These are phyloP conservation scores for Microcebus jonahi DNA, from an alignment of 2,113 vertebrate genomes.

Conservation along the genomic window DNA sequence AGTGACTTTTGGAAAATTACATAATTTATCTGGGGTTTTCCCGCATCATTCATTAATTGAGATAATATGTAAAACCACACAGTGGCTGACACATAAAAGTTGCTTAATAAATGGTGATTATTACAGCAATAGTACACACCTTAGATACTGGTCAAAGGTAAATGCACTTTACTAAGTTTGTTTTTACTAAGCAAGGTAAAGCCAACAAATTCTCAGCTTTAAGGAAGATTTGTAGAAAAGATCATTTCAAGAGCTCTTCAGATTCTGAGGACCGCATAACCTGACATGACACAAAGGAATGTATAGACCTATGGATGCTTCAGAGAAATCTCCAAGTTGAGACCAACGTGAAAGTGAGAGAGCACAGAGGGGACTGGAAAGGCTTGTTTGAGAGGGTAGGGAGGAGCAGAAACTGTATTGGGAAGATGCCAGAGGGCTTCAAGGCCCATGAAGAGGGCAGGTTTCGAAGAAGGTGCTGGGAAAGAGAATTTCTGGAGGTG, in stretches of 20 bases:
- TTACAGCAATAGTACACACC: neutral
- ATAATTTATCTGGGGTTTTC: neutral
- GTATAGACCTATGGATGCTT: neutral
- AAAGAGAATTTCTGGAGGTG: neutral
- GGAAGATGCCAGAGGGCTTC: neutral
- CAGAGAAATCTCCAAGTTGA: neutral
- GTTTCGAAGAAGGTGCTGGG: neutral
- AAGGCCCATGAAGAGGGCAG: neutral
- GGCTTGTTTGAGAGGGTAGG: neutral
- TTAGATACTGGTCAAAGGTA: neutral
- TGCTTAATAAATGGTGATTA: neutral
- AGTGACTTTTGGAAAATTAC: neutral
- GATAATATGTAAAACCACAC: neutral
- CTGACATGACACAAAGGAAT: neutral
- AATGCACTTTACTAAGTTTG: neutral
- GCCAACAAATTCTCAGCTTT: neutral
- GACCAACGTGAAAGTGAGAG: neutral
- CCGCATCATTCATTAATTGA: neutral
- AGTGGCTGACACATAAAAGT: neutral
- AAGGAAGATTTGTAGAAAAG: neutral
- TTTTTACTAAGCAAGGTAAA: constrained; percentile 1
- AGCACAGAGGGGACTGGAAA: neutral
- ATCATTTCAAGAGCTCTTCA: neutral
- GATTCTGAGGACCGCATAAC: neutral
- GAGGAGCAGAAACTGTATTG: neutral